phyloP scores from a whole-genome alignment of 1,140 invertebrate genomes.

The Bicyclus anynana region DNA sequence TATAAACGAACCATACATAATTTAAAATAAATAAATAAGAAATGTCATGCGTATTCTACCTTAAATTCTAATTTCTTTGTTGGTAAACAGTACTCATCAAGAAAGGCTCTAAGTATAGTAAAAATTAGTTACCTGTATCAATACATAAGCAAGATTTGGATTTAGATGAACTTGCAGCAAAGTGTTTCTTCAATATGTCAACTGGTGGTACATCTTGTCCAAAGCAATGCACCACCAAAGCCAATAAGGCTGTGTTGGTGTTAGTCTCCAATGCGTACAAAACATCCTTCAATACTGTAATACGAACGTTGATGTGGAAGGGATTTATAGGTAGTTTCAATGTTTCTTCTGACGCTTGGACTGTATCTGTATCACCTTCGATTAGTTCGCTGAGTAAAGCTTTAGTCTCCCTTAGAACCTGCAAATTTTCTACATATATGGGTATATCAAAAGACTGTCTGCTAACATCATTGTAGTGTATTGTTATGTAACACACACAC shows the following conservation, averaged over 20 bases:
- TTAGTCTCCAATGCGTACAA: conserved; percentile 65
- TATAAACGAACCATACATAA: no score
- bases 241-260: conserved; percentile 60
- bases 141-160: conserved; percentile 34
- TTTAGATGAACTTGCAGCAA: conserved; percentile 27
- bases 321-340: conserved; percentile 59
- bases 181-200: conserved; percentile 47
- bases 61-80: no score
- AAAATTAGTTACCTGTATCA: neutral
- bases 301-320: conserved; percentile 57
- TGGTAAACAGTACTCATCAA: no score
- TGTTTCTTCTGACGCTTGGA: conserved; percentile 39
- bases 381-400: conserved; percentile 52
- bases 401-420: conserved; percentile 67
- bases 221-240: conserved; percentile 61
- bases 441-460: no score
- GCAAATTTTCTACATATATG: no score
- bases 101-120: no score
- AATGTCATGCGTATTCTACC: no score
- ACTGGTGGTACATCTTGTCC: conserved; percentile 45
- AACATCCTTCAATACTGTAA: conserved; percentile 65
- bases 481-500: no score
- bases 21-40: no score
- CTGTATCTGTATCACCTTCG: conserved; percentile 40
- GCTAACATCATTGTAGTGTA: no score